Evolutionary conservation across 1,140 invertebrate species (phyloP), one percentile per base, ranked within the genome.

Genomic region (Tetranychus urticae): DNA sequence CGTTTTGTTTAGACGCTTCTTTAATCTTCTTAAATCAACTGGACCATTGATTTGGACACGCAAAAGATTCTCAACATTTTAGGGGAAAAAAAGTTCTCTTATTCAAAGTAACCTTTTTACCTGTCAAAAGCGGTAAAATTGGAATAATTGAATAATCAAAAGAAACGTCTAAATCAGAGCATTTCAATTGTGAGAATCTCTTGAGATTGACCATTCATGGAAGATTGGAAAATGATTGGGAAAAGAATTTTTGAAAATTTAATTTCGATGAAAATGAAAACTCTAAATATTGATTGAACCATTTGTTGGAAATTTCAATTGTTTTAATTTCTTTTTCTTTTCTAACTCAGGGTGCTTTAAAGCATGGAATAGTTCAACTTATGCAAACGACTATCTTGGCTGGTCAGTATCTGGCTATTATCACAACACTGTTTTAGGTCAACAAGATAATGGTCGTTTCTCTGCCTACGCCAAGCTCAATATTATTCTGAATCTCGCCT

Each of bases 401-500:
- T 62, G 61, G 61, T 62, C 61, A n/a, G 61, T 62, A 6, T 58
- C 61, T 13, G 34, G 34, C 2, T 62, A 62, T 42, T 58, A 59
- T 48, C 61, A 62, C 13, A 52, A 52, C 23, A 31, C 50, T 23
- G 50, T 52, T 52, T 31, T 52, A 33, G 50, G 50, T 33, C 50
- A 52, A 31, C 50, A 77, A 80, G 67, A 67, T 81, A 77, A 80
- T 60, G 68, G 66, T 61, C 65, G 56, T 31, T 61, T 62, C 36
- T 64, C 64, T 23, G 64, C 61, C 34, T 62, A 80, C 6, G 78
- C 87, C 39, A 86, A 86, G 70, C 87, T 88, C 71, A 84, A 90
- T 75, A 78, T 88, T 58, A 84, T 85, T 3, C 88, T 90, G 71
- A 88, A 90, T 71, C 76, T 91, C 68, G 84, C 84, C 1, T 81